Conservation (phyloP, 2,113 vertebrate genomes). For the Xiphorhynchus elegans region DNA sequence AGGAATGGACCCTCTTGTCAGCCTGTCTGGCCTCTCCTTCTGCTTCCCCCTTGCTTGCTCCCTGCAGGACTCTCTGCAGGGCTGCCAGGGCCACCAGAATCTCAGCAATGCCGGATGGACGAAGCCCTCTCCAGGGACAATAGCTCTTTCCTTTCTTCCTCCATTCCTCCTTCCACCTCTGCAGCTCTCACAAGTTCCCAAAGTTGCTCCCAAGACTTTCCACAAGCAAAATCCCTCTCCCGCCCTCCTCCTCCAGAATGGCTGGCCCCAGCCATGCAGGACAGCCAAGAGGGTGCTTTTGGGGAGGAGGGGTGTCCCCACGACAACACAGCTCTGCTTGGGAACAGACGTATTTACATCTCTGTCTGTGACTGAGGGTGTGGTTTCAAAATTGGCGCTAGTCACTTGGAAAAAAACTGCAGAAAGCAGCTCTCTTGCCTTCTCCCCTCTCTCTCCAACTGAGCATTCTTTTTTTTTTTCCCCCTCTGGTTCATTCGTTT, state of each 20-base stretch:
- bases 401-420: conserved; percentile 38
- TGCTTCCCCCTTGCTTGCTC: fast-evolving
- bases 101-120: neutral
- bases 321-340: neutral
- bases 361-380: conserved; percentile 61
- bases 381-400: conserved; percentile 13
- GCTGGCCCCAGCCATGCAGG: neutral
- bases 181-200: neutral
- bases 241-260: fast-evolving
- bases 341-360: conserved; percentile 32
- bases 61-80: neutral
- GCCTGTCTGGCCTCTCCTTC: neutral
- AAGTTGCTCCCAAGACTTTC: neutral
- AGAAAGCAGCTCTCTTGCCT: neutral
- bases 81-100: neutral
- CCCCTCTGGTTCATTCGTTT: neutral
- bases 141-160: neutral
- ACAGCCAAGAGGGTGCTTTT: neutral
- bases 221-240: neutral
- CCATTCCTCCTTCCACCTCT: neutral
- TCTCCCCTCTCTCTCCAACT: neutral
- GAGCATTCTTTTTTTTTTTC: neutral
- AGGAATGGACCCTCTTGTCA: neutral
- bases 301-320: neutral
- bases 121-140: neutral